Evolutionary conservation across 2,797 vertebrate species (phyloP).

Genomic region (Microtus agrestis): DNA sequence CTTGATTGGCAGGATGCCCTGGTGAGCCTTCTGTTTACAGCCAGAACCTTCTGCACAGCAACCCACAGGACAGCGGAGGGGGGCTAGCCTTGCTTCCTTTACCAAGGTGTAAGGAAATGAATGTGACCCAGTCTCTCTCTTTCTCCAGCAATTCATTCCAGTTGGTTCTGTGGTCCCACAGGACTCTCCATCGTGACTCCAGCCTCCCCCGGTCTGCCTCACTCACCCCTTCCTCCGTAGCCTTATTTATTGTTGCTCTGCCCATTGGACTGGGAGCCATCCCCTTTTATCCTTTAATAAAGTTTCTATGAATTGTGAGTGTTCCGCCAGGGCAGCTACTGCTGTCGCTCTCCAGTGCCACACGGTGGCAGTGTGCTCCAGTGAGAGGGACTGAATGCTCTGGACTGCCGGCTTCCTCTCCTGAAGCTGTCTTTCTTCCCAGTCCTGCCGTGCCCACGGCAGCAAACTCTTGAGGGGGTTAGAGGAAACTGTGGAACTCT

Average conservation of each 20-base stretch:
- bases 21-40: constrained; percentile 75
- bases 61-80: background rate
- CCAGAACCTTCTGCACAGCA: background rate
- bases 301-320: constrained; percentile 53
- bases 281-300: constrained; percentile 76
- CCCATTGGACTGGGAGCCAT: background rate
- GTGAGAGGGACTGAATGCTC: background rate
- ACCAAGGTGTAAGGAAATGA: background rate
- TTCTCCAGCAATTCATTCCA: constrained; percentile 82
- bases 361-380: constrained; percentile 77
- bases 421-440: background rate
- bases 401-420: background rate
- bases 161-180: constrained; percentile 60
- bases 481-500: background rate
- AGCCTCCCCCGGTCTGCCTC: background rate
- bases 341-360: constrained; percentile 64
- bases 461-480: background rate
- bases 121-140: constrained; percentile 25
- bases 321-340: background rate
- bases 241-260: constrained; percentile 76
- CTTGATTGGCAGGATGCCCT: constrained; percentile 84
- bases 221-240: constrained; percentile 3
- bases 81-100: background rate
- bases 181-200: constrained; percentile 51
- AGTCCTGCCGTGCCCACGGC: background rate